These are phyloP conservation scores for Barnardius zonarius DNA, from an alignment of 2,113 vertebrate genomes.

Conservation along the genomic window DNA sequence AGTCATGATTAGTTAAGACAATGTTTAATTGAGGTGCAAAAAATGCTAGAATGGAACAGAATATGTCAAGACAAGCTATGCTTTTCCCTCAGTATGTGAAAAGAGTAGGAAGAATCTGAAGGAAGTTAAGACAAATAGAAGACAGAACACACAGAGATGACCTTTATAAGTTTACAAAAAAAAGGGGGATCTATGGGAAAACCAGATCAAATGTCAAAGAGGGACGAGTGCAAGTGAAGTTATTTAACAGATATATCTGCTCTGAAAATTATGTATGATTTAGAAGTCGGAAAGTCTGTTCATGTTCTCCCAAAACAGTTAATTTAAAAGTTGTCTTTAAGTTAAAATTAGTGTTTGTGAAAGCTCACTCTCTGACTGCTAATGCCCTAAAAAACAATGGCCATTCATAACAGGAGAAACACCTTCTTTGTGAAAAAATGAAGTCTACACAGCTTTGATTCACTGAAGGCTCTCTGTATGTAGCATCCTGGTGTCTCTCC, in stretches of 20 bases:
- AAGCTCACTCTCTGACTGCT: not conserved
- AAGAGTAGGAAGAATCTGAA: conserved; percentile 5
- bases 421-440: not conserved
- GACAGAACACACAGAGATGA: conserved; percentile 18
- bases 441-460: not conserved
- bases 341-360: not conserved
- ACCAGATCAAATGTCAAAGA: conserved; percentile 25
- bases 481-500: not conserved
- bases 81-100: not conserved
- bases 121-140: conserved; percentile 34
- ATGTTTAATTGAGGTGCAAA: not conserved
- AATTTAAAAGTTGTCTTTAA: not conserved
- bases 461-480: not conserved
- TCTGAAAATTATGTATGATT: conserved; percentile 14
- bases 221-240: not conserved
- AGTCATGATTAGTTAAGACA: not conserved
- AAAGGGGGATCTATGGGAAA: not conserved
- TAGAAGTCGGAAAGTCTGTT: not conserved
- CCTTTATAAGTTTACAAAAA: conserved; percentile 21
- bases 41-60: not conserved
- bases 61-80: conserved; percentile 3
- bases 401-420: not conserved
- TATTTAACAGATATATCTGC: conserved; percentile 36
- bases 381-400: not conserved
- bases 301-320: not conserved